Base-by-base conservation (phyloP, 2,113 vertebrate species). In the Stigmatopora argus region DNA sequence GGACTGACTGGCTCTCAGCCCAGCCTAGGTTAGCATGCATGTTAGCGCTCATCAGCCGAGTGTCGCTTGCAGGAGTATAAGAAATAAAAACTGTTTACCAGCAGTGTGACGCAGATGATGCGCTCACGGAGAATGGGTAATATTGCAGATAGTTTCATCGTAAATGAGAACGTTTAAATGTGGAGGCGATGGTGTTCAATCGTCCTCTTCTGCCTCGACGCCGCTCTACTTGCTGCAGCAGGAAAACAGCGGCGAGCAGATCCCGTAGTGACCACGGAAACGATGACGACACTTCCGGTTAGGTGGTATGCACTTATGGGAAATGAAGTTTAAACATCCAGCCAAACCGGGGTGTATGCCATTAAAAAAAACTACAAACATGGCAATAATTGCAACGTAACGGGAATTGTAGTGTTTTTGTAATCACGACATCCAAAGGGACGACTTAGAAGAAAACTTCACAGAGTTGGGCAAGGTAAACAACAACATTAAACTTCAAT, bases 71-170 rank as follows among this genome's bases (percentile, higher is more conserved):
- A 19, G 3, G 9, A 3, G 18, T 23, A 31, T 31, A 7, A 58
- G 9, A 53, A 5, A 8, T 7, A 7, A 4, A 10, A 14, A 34
- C 89, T 31, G 26, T 31, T 84, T 87, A 92, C 91, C 91, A 92
- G 86, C 66, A 92, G 66, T 73, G 90, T 59, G 65, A 80, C 70
- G 31, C 88, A 83, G 81, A 88, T 75, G 72, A 76, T 86, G 71
- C 82, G 70, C 71, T 82, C 75, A 34, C 89, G 81, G 52, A 89
- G 75, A 80, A 65, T 86, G 69, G 83, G 80, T 78, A 77, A 74
- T 77, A 82, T 51, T 78, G 75, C 74, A 78, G 83, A 81, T 52
- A 88, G 85, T 90, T 91, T 92, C 91, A 92, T 92, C 85, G 86
- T 91, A 90, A 55, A 87, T 66, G 84, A 56, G 68, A 74, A 77